Conservation (phyloP, 2,113 vertebrate genomes). For the Anhinga rufa region DNA sequence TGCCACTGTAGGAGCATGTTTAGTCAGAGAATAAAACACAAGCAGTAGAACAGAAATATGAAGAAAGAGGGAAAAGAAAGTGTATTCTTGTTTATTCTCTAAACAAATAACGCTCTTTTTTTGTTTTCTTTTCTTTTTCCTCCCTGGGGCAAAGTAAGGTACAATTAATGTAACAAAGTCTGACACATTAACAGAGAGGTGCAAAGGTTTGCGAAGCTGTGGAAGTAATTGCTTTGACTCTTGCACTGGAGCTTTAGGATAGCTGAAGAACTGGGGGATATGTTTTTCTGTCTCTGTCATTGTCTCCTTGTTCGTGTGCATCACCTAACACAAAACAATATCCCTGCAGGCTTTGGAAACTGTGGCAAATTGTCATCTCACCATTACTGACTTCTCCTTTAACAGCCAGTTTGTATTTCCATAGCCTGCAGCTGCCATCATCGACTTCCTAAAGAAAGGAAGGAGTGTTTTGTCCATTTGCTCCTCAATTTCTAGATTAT, state of each 20-base stretch:
- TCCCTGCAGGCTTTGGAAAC: conserved; percentile 6
- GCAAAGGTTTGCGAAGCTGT: conserved; percentile 12
- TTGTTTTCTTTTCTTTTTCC: not conserved
- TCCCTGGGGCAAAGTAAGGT: not conserved
- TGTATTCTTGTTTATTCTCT: not conserved
- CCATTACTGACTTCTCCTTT: not conserved
- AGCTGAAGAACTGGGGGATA: not conserved
- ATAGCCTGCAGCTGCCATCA: conserved; percentile 18
- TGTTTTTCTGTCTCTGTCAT: not conserved
- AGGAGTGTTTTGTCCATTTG: not conserved
- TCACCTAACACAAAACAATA: conserved; percentile 26
- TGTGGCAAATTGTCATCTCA: not conserved
- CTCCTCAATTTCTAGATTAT: not conserved
- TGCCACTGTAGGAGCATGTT: not conserved
- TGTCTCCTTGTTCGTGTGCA: not conserved
- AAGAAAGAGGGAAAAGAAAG: not conserved
- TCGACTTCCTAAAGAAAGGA: not conserved
- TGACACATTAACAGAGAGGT: conserved; percentile 6
- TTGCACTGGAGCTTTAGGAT: not conserved
- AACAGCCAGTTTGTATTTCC: not conserved
- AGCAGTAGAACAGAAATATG: not conserved
- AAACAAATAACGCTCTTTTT: not conserved
- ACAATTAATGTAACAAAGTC: conserved; percentile 15
- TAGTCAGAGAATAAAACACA: not conserved
- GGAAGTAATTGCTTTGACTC: conserved; percentile 59